Base-by-base conservation (phyloP, 2,113 vertebrate genomes). In the Lethenteron reissneri region DNA sequence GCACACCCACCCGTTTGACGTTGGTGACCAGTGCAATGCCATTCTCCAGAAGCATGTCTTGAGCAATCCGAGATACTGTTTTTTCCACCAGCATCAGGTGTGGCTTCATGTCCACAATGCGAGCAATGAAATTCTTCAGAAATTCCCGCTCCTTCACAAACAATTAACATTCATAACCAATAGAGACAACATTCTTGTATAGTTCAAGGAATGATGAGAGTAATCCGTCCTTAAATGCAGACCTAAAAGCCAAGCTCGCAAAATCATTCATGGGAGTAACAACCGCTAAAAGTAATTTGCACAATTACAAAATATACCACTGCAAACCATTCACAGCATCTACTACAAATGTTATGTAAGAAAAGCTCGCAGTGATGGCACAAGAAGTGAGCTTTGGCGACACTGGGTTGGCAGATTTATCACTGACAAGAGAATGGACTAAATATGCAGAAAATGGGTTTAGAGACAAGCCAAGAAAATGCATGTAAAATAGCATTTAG, bases 1-100 rank as follows among this genome's bases (percentile, higher is more conserved):
- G 41, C 41, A 41, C 2, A 81, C 91, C 84, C 72, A 99, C 94
- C 73, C 88, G 85, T 79, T 99, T 99, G 71, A 99, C 91, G 21
- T 97, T 97, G 79, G 94, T 95, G 75, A 95, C 88, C 76, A 99
- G 81, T 9, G 88, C 89, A 78, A 99, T 97, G 69, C 94, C 94
- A 70, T 99, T 89, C 75, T 96, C 94, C 57, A 99, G 78, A 72
- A 99, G 83, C 91, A 99, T 88, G 75, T 97, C 94, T 80, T 99
- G 94, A 56, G 94, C 94, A 15, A 99, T 99, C 56, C 92, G 87
- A 15, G 94, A 97, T 71, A 99, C 94, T 0, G 94, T 99, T 82
- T 95, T 96, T 81, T 99, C 94, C 76, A 99, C 94, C 58, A 99
- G 78, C 74, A 99, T 90, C 80, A 99, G 79, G 59, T 86, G 97